A percentile compares a stretch with the other conserved stretches of the same genome.
Evolutionary conservation across 2,113 vertebrate genomes (phyloP).

Genomic region (Rhodinocichla rosea): DNA sequence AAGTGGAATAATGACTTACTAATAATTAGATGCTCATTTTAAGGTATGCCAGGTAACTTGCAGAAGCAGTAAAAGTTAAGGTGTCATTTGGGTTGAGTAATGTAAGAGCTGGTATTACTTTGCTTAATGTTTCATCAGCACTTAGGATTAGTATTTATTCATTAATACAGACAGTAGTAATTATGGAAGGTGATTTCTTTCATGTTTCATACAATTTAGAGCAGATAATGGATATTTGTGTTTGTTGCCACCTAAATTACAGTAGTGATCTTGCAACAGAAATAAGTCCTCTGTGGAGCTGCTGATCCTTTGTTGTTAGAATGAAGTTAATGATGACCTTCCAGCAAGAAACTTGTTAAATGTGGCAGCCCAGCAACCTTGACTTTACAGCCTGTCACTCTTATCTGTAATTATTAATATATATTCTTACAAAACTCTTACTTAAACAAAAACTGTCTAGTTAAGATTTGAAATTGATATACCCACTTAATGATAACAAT

Average conservation of each 20-base stretch:
- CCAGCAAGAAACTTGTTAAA: neutral
- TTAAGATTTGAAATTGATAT: neutral
- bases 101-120: neutral
- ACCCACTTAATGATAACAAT: neutral
- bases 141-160: slow-evolving; percentile 1
- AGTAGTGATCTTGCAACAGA: neutral
- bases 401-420: neutral
- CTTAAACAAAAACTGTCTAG: neutral
- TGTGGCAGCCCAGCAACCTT: neutral
- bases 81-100: neutral
- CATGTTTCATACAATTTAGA: neutral
- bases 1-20: neutral
- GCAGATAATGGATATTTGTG: neutral
- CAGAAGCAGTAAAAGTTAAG: neutral
- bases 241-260: neutral
- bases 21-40: neutral
- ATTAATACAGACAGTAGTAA: neutral
- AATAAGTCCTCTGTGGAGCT: neutral
- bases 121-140: neutral
- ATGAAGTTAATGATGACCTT: neutral
- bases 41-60: neutral
- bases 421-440: neutral
- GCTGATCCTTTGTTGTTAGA: neutral
- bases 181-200: neutral
- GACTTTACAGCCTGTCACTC: neutral